Conservation (phyloP, 2,888 invertebrate genomes). For the Yponomeuta malinellus region DNA sequence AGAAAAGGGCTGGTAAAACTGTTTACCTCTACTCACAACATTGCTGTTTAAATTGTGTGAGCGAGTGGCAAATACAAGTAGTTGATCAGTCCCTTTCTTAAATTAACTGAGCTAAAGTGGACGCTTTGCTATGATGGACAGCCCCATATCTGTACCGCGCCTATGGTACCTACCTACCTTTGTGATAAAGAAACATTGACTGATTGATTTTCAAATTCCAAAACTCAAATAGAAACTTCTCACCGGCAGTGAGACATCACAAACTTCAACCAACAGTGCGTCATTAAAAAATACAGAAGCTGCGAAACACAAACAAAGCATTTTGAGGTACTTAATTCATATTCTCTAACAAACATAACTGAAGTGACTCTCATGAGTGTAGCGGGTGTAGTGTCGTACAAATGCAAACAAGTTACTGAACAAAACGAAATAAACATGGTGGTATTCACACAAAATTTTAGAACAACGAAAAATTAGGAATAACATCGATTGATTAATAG, state of each 20-base stretch:
- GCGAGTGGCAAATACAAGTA: too few species aligned
- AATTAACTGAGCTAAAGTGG: too few species aligned
- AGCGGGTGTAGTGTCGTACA: conserved; percentile 30
- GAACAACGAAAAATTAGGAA: conserved; percentile 20
- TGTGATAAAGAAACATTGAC: too few species aligned
- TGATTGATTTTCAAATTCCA: too few species aligned
- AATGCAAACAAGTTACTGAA: conserved; percentile 12
- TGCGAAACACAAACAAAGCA: conserved; percentile 40
- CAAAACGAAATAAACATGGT: conserved; percentile 18
- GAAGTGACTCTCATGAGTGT: conserved; percentile 69
- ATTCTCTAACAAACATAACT: conserved; percentile 53
- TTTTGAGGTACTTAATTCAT: conserved; percentile 18
- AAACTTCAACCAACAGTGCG: conserved; percentile 11
- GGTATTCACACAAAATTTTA: conserved; percentile 18
- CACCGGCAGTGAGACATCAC: neutral
- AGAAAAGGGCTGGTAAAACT: too few species aligned
- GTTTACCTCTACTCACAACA: too few species aligned
- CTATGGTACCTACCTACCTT: too few species aligned
- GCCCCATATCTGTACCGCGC: too few species aligned
- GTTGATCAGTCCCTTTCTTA: too few species aligned
- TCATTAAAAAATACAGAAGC: neutral
- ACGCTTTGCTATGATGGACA: too few species aligned
- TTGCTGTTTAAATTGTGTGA: too few species aligned
- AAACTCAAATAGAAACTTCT: neutral
- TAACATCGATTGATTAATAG: conserved; percentile 19